Evolutionary conservation across 2,113 vertebrate species (phyloP).

Genomic region (Origma solitaria): DNA sequence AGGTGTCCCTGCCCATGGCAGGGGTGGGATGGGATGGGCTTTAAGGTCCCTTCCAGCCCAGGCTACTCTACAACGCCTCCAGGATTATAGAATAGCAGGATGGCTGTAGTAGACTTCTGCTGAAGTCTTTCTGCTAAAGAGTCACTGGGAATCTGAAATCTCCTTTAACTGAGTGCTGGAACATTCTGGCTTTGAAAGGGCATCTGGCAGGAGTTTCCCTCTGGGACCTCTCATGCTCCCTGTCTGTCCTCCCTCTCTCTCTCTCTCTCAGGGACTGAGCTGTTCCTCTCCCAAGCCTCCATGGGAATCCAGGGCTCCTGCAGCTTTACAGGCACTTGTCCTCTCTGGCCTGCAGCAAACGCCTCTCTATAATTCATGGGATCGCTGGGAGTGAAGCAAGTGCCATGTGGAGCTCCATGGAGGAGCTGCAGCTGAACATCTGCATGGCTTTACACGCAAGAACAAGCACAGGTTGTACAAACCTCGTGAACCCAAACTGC

Average conservation of each 20-base stretch:
- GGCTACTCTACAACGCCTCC: too few species aligned
- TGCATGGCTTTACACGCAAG: background rate
- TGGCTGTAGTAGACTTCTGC: background rate
- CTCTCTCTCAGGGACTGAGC: background rate
- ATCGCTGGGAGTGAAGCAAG: background rate
- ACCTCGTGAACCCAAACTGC: background rate
- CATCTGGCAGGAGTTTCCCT: background rate
- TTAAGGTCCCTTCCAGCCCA: background rate
- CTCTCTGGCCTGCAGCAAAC: background rate
- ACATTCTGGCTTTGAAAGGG: background rate
- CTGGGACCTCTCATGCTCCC: background rate
- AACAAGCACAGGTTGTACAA: background rate
- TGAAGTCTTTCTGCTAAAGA: background rate
- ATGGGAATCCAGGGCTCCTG: background rate
- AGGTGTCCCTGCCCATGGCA: background rate
- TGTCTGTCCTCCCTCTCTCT: background rate
- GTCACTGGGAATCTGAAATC: background rate
- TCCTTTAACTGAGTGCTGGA: background rate
- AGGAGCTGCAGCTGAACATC: background rate
- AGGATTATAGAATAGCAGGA: background rate
- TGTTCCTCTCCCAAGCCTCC: background rate
- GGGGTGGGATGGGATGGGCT: fast-evolving
- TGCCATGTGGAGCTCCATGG: background rate
- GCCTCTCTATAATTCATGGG: background rate
- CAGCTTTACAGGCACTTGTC: background rate